Conservation (phyloP, 2,888 invertebrate species). For the Dicycla oo region DNA sequence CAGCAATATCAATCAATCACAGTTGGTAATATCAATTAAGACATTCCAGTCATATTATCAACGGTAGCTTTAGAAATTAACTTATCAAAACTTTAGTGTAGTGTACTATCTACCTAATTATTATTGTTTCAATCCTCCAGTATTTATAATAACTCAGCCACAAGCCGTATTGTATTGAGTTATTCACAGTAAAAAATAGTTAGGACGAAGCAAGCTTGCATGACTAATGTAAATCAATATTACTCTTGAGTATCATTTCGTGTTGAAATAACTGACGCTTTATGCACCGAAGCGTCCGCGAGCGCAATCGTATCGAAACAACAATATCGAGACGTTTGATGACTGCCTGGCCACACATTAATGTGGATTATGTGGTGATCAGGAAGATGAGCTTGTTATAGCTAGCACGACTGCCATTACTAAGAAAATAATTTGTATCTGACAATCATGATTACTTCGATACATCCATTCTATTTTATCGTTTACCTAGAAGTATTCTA, state of each 20-base stretch:
- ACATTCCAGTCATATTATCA: background rate
- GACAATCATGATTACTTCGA: background rate
- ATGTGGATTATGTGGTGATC: constrained; percentile 24
- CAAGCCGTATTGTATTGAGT: constrained; percentile 11
- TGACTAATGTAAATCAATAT: constrained; percentile 49
- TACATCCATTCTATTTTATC: background rate
- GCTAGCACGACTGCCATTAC: background rate
- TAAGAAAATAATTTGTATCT: background rate
- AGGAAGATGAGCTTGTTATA: constrained; percentile 19
- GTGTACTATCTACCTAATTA: too few species aligned
- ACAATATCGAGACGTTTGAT: constrained; percentile 36
- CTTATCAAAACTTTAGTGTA: background rate
- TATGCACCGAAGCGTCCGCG: constrained; percentile 45
- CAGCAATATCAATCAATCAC: constrained; percentile 1
- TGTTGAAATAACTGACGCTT: constrained; percentile 48
- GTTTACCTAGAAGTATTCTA: background rate
- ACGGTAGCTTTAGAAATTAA: constrained; percentile 1
- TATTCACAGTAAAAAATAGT: constrained; percentile 14
- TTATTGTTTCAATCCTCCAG: constrained; percentile 28
- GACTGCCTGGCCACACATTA: constrained; percentile 20
- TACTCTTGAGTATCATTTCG: constrained; percentile 31
- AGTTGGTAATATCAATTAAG: background rate
- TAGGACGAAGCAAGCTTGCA: constrained; percentile 2
- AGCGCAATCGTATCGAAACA: constrained; percentile 46
- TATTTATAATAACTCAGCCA: constrained; percentile 35